phyloP scores from a whole-genome alignment of 1,140 invertebrate genomes.

The Drosophila tani region DNA sequence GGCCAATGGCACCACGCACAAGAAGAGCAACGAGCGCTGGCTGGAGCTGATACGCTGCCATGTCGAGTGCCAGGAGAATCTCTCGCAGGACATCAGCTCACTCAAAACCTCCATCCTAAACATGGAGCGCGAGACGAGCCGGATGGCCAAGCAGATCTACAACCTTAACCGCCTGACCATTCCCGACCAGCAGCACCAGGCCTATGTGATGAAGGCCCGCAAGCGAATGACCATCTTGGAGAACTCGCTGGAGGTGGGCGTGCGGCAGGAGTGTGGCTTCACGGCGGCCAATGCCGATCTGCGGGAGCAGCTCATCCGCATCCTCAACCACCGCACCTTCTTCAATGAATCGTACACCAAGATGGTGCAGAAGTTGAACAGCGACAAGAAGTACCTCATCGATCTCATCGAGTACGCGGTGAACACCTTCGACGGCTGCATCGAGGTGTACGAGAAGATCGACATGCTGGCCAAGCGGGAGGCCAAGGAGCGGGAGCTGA shows the following conservation, averaged over 20 bases:
- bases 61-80: constrained; percentile 73
- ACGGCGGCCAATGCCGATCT: constrained; percentile 67
- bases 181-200: constrained; percentile 68
- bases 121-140: constrained; percentile 70
- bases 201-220: constrained; percentile 50
- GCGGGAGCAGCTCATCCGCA: constrained; percentile 66
- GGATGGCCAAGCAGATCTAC: constrained; percentile 68
- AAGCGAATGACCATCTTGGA: constrained; percentile 70
- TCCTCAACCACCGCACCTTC: constrained; percentile 69
- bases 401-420: constrained; percentile 74
- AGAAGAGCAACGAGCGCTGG: constrained; percentile 45
- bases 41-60: constrained; percentile 66
- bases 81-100: constrained; percentile 57
- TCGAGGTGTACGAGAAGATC: constrained; percentile 74
- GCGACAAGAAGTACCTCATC: constrained; percentile 76
- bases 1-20: constrained; percentile 65
- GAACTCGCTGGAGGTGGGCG: constrained; percentile 67
- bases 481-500: constrained; percentile 62
- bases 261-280: constrained; percentile 71
- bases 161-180: constrained; percentile 65
- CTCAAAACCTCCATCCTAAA: constrained; percentile 68
- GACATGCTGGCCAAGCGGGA: constrained; percentile 65
- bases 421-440: constrained; percentile 71
- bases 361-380: constrained; percentile 76
- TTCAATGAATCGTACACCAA: constrained; percentile 72